These are phyloP conservation scores for Coilia nasus DNA, from an alignment of 2,797 vertebrate genomes.

Conservation along the genomic window DNA sequence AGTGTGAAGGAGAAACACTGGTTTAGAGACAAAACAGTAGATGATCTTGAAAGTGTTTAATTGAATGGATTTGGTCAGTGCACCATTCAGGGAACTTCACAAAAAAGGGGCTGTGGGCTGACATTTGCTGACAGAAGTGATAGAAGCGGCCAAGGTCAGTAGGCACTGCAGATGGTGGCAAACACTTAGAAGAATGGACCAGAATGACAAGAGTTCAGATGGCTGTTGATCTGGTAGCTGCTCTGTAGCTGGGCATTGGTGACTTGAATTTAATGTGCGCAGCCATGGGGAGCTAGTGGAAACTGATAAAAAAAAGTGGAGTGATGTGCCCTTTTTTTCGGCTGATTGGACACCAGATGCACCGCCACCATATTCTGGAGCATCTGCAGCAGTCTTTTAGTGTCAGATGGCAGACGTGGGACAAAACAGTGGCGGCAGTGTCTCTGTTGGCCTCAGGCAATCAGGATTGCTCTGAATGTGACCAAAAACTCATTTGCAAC, in stretches of 20 bases:
- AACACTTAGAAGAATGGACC: background rate
- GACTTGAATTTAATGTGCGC: conserved; percentile 2
- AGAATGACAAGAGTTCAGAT: conserved; percentile 15
- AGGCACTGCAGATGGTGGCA: background rate
- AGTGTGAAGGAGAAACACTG: background rate
- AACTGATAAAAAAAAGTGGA: background rate
- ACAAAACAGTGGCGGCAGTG: background rate
- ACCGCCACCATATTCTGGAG: background rate
- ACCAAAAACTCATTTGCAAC: background rate
- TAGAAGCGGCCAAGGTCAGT: background rate
- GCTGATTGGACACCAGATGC: conserved; percentile 21
- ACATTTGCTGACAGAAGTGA: background rate
- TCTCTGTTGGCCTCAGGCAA: background rate
- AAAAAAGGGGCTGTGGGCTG: background rate
- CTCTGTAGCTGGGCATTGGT: background rate
- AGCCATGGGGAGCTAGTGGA: background rate
- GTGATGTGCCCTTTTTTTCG: background rate
- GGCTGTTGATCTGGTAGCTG: conserved; percentile 8
- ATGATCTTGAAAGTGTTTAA: background rate
- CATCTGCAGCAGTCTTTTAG: conserved; percentile 3
- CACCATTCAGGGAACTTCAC: too few relatives aligned
- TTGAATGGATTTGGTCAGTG: background rate
- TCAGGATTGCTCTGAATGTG: background rate
- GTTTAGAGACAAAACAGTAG: background rate
- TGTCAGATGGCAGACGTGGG: background rate